Base-by-base conservation (phyloP, 2,113 vertebrate genomes). In the Brienomyrus brachyistius region DNA sequence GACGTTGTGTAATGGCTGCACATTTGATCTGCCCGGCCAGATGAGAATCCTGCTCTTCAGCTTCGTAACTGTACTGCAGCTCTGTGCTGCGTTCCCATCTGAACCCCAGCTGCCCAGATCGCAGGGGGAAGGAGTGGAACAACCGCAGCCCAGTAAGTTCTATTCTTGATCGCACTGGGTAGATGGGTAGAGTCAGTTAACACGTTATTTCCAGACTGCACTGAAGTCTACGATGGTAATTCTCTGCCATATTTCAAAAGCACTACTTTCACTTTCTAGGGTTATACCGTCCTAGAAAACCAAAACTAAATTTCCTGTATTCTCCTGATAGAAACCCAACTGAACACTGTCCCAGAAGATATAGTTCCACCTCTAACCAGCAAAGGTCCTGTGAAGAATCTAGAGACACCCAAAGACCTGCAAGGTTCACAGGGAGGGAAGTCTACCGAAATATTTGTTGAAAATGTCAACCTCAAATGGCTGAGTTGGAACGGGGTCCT, bases 381-480 rank as follows among this genome's bases (percentile, higher is more conserved):
- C 82, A 89, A 88, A 86, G 21, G 0, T 0, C 51, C n/a, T 15
- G 91, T 92, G 7, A 13, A 50, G 0, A 90, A 84, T 6, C 92
- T 94, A 19, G 88, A 91, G 70, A 90, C 66, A 62, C 94, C 94
- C 0, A 19, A 90, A 1, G 92, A 93, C 0, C 90, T 95, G 89
- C 89, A 92, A 51, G 91, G 90, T n/a, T 90, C 92, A 83, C 45
- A 92, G 45, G 83, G 89, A 8, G 87, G 82, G 23, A 87, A 91
- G 0, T 90, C 91, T n/a, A 82, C 92, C 47, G 88, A 88, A 88
- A 43, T 94, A 13, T 96, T 95, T n/a, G 92, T 87, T 0, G 94
- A 94, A 5, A 95, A 95, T 11, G 92, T 95, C 0, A 96, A 95
- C 88, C 93, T 96, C 90, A 92, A 95, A 89, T 96, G 96, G 96